These are phyloP conservation scores for Chloroceryle aenea DNA, from an alignment of 2,113 vertebrate genomes.

Conservation along the genomic window DNA sequence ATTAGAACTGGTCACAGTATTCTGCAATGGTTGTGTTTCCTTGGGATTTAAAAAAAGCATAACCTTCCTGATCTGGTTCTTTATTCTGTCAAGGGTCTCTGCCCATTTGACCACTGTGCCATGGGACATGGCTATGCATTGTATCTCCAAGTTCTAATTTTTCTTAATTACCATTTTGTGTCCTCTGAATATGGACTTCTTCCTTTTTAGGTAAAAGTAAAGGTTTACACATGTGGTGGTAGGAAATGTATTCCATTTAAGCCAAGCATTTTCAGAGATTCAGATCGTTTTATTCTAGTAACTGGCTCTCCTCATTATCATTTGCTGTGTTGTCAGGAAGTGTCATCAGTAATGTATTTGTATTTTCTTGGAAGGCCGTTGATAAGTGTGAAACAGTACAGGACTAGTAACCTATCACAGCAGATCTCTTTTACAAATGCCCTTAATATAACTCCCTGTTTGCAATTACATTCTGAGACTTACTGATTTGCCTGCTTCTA, in stretches of 20 bases:
- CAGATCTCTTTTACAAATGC: conserved; percentile 3
- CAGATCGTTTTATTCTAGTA: not conserved
- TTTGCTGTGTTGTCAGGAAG: conserved; percentile 31
- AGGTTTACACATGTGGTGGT: not conserved
- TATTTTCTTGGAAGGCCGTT: not conserved
- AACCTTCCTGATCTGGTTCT: conserved; percentile 16
- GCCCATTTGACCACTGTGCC: not conserved
- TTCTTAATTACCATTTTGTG: not conserved
- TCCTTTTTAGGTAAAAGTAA: not conserved
- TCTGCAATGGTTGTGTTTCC: not conserved
- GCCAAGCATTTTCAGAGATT: not conserved
- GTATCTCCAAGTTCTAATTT: not conserved
- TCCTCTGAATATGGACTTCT: not conserved
- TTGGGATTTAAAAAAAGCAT: conserved; percentile 14
- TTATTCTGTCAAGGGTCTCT: not conserved
- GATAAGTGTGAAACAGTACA: not conserved
- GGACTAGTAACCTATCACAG: not conserved
- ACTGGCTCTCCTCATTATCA: not conserved
- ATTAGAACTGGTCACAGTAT: not conserved
- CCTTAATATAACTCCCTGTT: conserved; percentile 47
- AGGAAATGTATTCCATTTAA: not conserved
- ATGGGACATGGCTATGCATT: not conserved
- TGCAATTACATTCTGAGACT: conserved; percentile 56
- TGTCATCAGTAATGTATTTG: conserved; percentile 12
- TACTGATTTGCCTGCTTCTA: conserved; percentile 67